Evolutionary conservation across 2,797 vertebrate genomes (phyloP).

Genomic region (Gallinago nigripennis): DNA sequence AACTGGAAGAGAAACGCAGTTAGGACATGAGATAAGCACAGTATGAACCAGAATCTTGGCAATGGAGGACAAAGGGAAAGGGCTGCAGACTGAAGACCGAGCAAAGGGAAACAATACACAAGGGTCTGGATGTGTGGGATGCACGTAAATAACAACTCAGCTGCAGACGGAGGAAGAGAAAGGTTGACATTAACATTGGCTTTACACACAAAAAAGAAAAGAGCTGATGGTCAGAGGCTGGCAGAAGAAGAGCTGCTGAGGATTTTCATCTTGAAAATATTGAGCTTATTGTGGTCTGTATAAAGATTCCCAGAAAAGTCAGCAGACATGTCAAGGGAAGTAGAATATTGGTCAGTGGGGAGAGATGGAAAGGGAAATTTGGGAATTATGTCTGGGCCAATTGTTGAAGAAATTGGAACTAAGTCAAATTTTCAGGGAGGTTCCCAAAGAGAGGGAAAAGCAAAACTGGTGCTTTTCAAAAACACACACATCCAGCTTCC

Average conservation of each 20-base stretch:
- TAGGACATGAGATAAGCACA: not conserved
- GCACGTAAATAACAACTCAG: not conserved
- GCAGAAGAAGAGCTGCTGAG: not conserved
- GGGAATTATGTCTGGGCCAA: constrained; percentile 36
- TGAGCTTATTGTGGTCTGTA: constrained; percentile 11
- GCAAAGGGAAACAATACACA: not conserved
- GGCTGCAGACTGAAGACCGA: not conserved
- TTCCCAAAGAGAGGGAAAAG: constrained; percentile 33
- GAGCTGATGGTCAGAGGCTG: not conserved
- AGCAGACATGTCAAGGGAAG: constrained; percentile 25
- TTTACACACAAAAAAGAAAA: not conserved
- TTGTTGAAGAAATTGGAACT: constrained; percentile 52
- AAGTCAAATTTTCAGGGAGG: constrained; percentile 45
- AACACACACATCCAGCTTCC: not conserved
- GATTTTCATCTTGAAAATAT: constrained; percentile 44
- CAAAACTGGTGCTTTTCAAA: constrained; percentile 19
- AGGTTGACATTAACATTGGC: not conserved
- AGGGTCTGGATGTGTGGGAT: constrained; percentile 1
- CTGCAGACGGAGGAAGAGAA: not conserved
- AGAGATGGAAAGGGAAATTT: constrained; percentile 53
- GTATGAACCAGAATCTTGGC: not conserved
- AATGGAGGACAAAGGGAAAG: not conserved
- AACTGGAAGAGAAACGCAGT: not conserved
- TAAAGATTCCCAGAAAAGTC: constrained; percentile 36
- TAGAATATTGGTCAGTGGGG: constrained; percentile 22